A percentile compares a stretch with the other conserved stretches of the same genome.
Conservation (phyloP, 1,140 invertebrate genomes). For the Anadara kagoshimensis region DNA sequence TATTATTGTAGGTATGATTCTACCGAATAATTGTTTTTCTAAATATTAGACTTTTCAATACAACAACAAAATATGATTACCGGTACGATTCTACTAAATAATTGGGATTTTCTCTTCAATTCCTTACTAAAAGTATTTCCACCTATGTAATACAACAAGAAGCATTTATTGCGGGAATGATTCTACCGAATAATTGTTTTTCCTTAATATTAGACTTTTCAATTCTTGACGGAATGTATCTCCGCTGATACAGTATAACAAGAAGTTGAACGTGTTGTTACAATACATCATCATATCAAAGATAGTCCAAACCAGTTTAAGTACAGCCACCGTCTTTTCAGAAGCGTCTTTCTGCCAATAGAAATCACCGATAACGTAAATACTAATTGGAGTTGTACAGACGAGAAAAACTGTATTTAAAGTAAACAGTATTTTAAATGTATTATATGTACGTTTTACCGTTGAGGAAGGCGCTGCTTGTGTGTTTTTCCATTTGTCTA, state of each 20-base stretch:
- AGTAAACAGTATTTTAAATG: not conserved
- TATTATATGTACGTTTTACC: not conserved
- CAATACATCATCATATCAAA: not conserved
- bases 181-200: no score
- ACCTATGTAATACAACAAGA: no score
- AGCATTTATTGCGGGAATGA: no score
- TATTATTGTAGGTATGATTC: no score
- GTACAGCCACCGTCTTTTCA: not conserved
- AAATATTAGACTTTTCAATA: no score
- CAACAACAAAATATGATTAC: no score
- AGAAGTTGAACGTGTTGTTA: not conserved
- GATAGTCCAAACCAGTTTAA: not conserved
- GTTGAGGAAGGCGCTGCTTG: constrained; percentile 8
- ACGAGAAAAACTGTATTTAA: not conserved
- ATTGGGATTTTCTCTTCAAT: no score
- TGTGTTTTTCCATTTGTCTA: not conserved
- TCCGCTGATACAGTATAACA: not conserved
- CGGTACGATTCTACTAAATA: no score
- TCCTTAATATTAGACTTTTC: not conserved
- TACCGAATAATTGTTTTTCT: no score
- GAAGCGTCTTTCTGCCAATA: not conserved
- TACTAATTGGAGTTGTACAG: not conserved
- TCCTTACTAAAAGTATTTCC: no score
- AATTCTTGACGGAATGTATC: not conserved
- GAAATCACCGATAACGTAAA: not conserved